Evolutionary conservation across 2,888 invertebrate species (phyloP).

Genomic region (Leptinotarsa rubiginosa): DNA sequence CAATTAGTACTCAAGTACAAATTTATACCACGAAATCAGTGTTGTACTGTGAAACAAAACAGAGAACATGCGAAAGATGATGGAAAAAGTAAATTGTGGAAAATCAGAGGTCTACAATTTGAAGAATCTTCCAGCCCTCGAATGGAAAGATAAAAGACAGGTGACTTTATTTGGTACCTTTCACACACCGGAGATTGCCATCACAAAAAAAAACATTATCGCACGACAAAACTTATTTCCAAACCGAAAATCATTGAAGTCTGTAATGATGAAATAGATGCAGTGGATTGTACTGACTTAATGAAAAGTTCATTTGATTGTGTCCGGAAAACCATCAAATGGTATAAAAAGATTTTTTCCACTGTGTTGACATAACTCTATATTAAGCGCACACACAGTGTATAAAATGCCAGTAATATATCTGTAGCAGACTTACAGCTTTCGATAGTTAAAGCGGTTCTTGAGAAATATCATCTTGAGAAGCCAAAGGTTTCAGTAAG

Average conservation of each 20-base stretch:
- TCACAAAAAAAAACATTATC: conserved; percentile 23
- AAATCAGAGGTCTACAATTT: conserved; percentile 20
- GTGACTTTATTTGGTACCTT: conserved; percentile 47
- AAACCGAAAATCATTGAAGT: conserved; percentile 53
- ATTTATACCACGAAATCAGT: conserved; percentile 4
- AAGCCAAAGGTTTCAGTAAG: not conserved
- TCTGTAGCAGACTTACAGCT: conserved; percentile 38
- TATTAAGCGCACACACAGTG: conserved; percentile 43
- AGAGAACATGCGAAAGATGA: conserved; percentile 32
- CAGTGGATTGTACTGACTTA: conserved; percentile 54
- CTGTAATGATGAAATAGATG: conserved; percentile 31
- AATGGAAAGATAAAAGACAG: conserved; percentile 56
- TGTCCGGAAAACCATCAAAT: conserved; percentile 46
- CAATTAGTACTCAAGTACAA: conserved; percentile 37
- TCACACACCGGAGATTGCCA: conserved; percentile 34
- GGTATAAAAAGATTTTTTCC: conserved; percentile 56
- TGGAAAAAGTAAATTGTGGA: conserved; percentile 26
- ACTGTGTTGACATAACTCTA: conserved; percentile 46
- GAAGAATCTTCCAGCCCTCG: conserved; percentile 48
- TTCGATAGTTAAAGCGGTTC: conserved; percentile 36
- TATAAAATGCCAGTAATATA: conserved; percentile 33
- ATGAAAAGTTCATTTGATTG: conserved; percentile 44
- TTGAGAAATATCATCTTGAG: conserved; percentile 32
- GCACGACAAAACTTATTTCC: conserved; percentile 36
- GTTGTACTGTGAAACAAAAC: conserved; percentile 24